Base-by-base conservation (phyloP, 64 coral and sea anemone species). In the Hydrozoanthus tunicans region DNA sequence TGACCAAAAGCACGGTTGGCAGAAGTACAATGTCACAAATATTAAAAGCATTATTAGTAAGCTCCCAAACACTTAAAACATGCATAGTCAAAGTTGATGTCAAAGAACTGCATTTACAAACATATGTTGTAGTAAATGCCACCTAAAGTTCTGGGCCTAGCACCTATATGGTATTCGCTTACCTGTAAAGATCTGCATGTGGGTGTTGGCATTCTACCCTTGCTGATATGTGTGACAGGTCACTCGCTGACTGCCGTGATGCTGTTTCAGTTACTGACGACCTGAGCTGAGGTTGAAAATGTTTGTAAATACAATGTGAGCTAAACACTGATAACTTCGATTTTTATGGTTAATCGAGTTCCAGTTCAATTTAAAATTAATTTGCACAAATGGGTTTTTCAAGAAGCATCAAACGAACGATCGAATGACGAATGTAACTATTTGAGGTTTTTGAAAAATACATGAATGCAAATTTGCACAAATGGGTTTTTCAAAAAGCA, bases 191-290 rank as follows among this genome's bases (percentile, higher is more conserved):
- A 58, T 99, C 97, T 58, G 90, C 82, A 68, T 96, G 92, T 4
- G 97, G 97, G 23, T 99, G 97, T 71, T 99, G 91, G 56, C 97
- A 99, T 64, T 99, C 97, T 43, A 99, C 80, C 24, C 70, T 83
- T 7, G 97, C 94, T n/a, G 58, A 70, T n/a, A 99, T 83, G 0
- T 85, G 57, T 56, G 81, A 70, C 4, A 99, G 94, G 81, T 94
- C 72, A 76, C 83, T 55, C 7, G 90, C 74, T 14, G 91, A 84
- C 63, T 93, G 94, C 70, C 83, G 62, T 5, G 62, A 51, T 54
- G 92, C 90, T 20, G 94, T 99, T 9, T 90, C 62, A 54, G 97
- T 58, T 51, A 99, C 54, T 6, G 97, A 90, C 7, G 54, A 81
- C 6, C 61, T 65, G 3, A 89, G 64, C 77, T 92, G 56, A 64